Conservation (phyloP, 1,140 invertebrate species). For the Pseudomyrmex flavicornis region DNA sequence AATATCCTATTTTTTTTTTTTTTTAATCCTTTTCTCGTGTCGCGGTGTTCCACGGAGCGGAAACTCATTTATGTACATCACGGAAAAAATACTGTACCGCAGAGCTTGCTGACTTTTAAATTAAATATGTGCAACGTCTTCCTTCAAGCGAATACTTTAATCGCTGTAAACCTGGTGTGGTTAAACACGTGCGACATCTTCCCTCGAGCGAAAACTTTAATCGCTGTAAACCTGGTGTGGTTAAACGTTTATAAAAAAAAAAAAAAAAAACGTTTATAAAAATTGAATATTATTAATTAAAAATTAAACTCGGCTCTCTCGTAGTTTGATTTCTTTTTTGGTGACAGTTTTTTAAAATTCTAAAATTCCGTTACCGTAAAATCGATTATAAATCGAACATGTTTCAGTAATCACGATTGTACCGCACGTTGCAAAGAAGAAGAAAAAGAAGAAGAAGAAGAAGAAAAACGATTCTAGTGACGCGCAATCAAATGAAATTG, state of each 20-base stretch:
- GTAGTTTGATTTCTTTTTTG: neutral
- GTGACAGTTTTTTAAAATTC: too few relatives aligned
- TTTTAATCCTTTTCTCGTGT: slow-evolving; percentile 36
- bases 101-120: slow-evolving; percentile 25
- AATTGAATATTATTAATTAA: neutral
- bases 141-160: neutral
- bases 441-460: slow-evolving; percentile 3
- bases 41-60: neutral
- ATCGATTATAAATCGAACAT: too few relatives aligned
- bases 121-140: slow-evolving; percentile 13
- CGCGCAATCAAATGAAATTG: neutral
- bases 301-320: neutral
- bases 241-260: neutral
- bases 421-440: too few relatives aligned
- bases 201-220: neutral
- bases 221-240: neutral
- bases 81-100: neutral
- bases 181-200: slow-evolving; percentile 4
- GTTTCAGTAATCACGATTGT: too few relatives aligned
- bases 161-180: too few relatives aligned
- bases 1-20: neutral
- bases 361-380: too few relatives aligned
- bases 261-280: too few relatives aligned
- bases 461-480: neutral
- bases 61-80: slow-evolving; percentile 10